Evolutionary conservation across 2,113 vertebrate genomes (phyloP).

Genomic region (Tinamus guttatus): DNA sequence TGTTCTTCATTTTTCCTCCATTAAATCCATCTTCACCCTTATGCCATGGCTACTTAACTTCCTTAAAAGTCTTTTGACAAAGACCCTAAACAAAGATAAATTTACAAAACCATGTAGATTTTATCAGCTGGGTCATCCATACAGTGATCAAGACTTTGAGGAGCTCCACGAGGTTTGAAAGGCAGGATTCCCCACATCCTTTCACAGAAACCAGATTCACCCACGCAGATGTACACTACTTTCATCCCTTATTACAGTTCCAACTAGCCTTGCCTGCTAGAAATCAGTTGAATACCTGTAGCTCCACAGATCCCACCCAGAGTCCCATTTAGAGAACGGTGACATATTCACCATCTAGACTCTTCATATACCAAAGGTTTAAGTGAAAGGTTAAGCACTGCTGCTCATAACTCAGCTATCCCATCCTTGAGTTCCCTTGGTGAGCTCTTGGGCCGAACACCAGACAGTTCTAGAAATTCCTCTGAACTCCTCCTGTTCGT

Average conservation of each 20-base stretch:
- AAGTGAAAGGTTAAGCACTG: slow-evolving; percentile 21
- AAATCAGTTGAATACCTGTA: background rate
- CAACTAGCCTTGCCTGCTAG: background rate
- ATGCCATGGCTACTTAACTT: background rate
- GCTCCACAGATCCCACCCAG: background rate
- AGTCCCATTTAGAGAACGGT: background rate
- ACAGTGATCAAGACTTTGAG: background rate
- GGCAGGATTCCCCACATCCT: background rate
- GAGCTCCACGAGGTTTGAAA: background rate
- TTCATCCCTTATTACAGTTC: background rate
- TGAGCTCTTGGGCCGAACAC: background rate
- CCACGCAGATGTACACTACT: background rate
- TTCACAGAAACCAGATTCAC: background rate
- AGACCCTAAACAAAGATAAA: background rate
- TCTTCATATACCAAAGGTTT: background rate
- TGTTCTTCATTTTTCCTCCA: background rate
- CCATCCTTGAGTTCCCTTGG: background rate
- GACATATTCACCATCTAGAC: background rate
- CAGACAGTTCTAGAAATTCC: background rate
- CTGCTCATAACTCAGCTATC: background rate
- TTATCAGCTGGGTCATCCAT: background rate
- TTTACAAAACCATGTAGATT: background rate
- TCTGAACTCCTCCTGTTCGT: background rate
- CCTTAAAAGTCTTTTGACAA: background rate
- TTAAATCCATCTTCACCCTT: background rate